These are phyloP conservation scores for Eremobia ochroleuca DNA, from an alignment of 2,888 invertebrate genomes.

Conservation along the genomic window DNA sequence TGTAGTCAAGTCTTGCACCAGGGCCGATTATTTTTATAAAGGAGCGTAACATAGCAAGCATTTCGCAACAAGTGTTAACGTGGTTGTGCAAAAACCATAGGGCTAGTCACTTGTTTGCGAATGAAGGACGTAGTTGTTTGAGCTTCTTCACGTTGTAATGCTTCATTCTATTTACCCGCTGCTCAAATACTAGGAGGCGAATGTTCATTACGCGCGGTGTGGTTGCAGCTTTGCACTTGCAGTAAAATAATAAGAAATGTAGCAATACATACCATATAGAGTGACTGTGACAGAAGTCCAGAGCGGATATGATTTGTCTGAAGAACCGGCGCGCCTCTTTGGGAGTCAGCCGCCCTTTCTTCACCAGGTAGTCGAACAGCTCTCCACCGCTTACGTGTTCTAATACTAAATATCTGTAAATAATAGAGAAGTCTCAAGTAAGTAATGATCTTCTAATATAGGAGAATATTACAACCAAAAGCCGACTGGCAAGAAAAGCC, in stretches of 20 bases:
- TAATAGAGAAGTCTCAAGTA: background rate
- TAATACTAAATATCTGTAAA: constrained; percentile 97
- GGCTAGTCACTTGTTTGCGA: background rate
- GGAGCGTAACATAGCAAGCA: too few relatives aligned
- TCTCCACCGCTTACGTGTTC: constrained; percentile 99
- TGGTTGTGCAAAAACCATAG: too few relatives aligned
- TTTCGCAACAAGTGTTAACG: too few relatives aligned
- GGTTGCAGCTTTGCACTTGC: background rate
- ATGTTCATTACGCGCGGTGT: background rate
- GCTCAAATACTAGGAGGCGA: background rate
- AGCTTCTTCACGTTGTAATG: too few relatives aligned
- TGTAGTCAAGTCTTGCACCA: too few relatives aligned
- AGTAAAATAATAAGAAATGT: background rate
- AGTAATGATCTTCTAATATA: background rate
- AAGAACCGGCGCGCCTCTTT: constrained; percentile 99
- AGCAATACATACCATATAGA: constrained; percentile 97
- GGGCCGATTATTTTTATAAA: too few relatives aligned
- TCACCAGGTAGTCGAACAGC: constrained; percentile 99
- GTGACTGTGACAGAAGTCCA: constrained; percentile 99
- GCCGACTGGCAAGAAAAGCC: background rate
- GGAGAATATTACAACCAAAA: background rate
- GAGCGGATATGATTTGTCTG: constrained; percentile 99
- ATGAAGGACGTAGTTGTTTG: background rate
- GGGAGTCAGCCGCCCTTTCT: constrained; percentile 99
- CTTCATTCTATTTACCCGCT: too few relatives aligned